A percentile compares a stretch with the other conserved stretches of the same genome.
Conservation (phyloP, 2,797 vertebrate species). For the Fringilla coelebs region DNA sequence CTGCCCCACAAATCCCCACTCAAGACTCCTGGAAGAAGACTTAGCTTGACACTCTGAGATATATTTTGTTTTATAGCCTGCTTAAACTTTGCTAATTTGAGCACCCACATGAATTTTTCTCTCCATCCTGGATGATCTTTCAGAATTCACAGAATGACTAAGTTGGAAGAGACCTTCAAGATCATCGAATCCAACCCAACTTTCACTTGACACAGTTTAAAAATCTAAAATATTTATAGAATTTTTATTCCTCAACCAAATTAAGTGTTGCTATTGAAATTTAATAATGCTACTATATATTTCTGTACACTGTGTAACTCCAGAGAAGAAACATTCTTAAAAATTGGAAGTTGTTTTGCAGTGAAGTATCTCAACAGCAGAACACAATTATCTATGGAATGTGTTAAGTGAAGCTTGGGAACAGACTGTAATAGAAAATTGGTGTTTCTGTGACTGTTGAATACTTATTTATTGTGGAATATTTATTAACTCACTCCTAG, state of each 20-base stretch:
- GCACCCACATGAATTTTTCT: not conserved
- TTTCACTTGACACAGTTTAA: not conserved
- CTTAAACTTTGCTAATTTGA: not conserved
- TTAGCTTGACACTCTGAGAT: not conserved
- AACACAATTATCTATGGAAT: not conserved
- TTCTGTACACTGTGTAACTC: not conserved
- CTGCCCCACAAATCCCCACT: not conserved
- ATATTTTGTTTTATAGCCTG: not conserved
- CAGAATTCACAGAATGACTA: not conserved
- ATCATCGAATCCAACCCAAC: not conserved
- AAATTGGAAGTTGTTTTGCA: not conserved
- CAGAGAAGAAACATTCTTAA: not conserved
- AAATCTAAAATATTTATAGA: not conserved
- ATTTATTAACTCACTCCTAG: conserved; percentile 40
- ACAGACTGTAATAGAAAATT: conserved; percentile 11
- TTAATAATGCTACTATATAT: not conserved
- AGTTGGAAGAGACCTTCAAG: not conserved
- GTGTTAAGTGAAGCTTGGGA: not conserved
- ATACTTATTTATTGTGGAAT: not conserved
- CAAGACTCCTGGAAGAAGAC: not conserved
- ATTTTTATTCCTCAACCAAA: not conserved
- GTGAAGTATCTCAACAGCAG: not conserved
- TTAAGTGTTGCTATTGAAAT: not conserved
- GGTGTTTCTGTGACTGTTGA: not conserved
- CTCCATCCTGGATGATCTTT: not conserved